Conservation (phyloP, 2,113 vertebrate species). For the Bungarus multicinctus region DNA sequence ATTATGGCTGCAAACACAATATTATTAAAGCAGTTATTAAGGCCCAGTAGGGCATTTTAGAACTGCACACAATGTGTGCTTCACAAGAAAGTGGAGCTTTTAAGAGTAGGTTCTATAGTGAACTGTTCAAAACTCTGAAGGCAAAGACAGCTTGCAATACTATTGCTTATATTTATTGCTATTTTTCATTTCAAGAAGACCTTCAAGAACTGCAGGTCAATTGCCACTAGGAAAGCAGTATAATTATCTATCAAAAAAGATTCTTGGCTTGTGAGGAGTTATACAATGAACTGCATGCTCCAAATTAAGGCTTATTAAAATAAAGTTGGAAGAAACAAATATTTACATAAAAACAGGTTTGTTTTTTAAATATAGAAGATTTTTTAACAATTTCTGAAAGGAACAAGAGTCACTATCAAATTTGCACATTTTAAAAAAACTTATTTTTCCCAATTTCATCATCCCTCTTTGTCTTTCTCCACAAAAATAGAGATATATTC, state of each 20-base stretch:
- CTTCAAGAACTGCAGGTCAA: background rate
- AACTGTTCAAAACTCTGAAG: background rate
- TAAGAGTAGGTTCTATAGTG: background rate
- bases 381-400: background rate
- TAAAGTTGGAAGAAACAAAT: background rate
- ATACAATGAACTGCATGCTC: background rate
- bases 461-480: background rate
- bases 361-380: background rate
- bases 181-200: background rate
- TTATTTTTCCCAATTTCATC: background rate
- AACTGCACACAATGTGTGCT: background rate
- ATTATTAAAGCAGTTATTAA: background rate
- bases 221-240: background rate
- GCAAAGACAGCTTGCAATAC: background rate
- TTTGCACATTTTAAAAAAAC: background rate
- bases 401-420: background rate
- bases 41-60: background rate
- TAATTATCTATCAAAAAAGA: background rate
- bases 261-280: background rate
- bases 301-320: background rate
- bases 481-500: background rate
- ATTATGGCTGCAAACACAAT: background rate
- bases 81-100: background rate
- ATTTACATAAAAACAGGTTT: background rate
- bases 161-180: background rate